Evolutionary conservation across 2,113 vertebrate species (phyloP), one percentile per base, ranked within the genome.

Genomic region (Pachypanchax playfairii): DNA sequence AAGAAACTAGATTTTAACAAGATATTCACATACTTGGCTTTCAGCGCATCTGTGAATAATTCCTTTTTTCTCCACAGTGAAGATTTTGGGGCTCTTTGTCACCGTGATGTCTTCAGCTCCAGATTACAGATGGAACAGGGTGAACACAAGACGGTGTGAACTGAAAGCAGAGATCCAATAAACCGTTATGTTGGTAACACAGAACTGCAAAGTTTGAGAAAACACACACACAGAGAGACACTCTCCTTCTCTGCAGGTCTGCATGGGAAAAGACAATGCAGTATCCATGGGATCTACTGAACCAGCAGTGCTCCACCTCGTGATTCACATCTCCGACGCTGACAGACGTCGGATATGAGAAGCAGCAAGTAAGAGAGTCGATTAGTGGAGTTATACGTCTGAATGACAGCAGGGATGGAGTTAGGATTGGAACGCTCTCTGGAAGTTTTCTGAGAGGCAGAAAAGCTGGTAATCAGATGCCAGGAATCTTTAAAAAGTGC

Each of bases 251-350:
- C 50, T 53, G 36, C 64, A 58, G 18, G 29, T 73, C 57, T 73
- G 50, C 65, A 56, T 29, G 7, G 56, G n/a, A 55, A 46, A 71
- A 54, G 69, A 68, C 43, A 52, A 42, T 65, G 41, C 43, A 50
- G 28, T 64, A 85, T 79, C 60, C 60, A 36, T 77, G 50, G 63
- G 80, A 90, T 89, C 78, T 85, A 87, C 86, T 88, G 88, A 89
- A 62, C 43, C 73, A 74, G 86, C 85, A 82, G 47, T 33, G 53
- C 42, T 67, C 70, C 49, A 75, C 65, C 70, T 55, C 71, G 39
- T 57, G 47, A 56, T 46, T 52, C 64, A 71, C 66, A 28, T 75
- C 77, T 70, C 67, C 74, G 21, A 44, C 33, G 52, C 73, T 85
- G 85, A 88, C 84, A 85, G 86, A 70, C 66, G 77, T 55, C 76